Conservation (phyloP, 2,888 invertebrate genomes). For the Melinaea menophilus region DNA sequence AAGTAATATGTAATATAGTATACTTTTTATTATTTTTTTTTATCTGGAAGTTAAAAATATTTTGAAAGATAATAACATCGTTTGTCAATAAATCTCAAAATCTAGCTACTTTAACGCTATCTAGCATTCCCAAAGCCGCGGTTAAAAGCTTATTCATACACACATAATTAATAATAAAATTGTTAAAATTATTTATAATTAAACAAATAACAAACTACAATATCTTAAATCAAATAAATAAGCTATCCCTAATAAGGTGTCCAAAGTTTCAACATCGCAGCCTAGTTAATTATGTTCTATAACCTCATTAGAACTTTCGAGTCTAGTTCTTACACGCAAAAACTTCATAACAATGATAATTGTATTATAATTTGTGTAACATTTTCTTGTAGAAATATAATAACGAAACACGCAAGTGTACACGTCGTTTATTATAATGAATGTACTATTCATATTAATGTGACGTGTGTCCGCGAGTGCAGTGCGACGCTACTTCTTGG, state of each 20-base stretch:
- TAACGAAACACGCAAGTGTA: too few species aligned
- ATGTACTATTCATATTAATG: too few species aligned
- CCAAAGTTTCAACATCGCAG: not conserved
- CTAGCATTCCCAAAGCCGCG: too few species aligned
- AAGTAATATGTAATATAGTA: too few species aligned
- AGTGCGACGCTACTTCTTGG: too few species aligned
- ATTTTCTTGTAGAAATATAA: not conserved
- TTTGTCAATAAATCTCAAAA: too few species aligned
- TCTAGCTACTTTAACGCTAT: too few species aligned
- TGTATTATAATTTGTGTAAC: not conserved
- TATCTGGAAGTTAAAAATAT: too few species aligned
- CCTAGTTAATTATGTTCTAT: slow-evolving; percentile 3
- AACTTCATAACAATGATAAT: not conserved
- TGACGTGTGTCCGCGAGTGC: too few species aligned
- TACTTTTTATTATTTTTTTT: too few species aligned
- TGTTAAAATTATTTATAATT: not conserved
- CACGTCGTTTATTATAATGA: too few species aligned
- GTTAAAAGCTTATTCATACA: not conserved
- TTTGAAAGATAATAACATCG: too few species aligned
- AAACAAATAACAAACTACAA: not conserved
- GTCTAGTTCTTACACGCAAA: slow-evolving; percentile 2
- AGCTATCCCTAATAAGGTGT: slow-evolving; percentile 1
- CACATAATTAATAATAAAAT: not conserved
- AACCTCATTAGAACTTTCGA: slow-evolving; percentile 2
- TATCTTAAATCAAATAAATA: not conserved